Percentiles rank a stretch among this genome's conserved stretches.
Conservation (phyloP, 1,140 invertebrate species). For the Mesaphorura yosii region DNA sequence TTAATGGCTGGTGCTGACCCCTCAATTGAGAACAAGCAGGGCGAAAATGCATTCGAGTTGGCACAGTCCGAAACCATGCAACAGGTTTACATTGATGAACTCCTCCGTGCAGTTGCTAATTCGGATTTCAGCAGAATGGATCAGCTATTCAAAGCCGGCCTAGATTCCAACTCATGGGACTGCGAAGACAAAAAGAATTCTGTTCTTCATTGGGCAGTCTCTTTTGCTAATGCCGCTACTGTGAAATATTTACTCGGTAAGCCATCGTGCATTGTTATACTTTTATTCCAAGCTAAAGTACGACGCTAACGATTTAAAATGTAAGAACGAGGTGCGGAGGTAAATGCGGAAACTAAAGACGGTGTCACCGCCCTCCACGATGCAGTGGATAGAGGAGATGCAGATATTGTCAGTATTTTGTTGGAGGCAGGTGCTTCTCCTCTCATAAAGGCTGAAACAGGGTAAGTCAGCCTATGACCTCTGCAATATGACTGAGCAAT, state of each 20-base stretch:
- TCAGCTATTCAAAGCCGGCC: constrained; percentile 25
- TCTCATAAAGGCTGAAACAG: constrained; percentile 43
- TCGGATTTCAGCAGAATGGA: constrained; percentile 40
- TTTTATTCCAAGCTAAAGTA: too few species aligned
- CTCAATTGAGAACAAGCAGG: constrained; percentile 44
- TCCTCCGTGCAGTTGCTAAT: constrained; percentile 49
- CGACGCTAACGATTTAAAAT: too few species aligned
- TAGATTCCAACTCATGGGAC: constrained; percentile 30
- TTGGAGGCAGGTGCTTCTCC: constrained; percentile 47
- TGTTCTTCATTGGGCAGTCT: constrained; percentile 30
- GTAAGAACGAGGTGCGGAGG: constrained; percentile 27
- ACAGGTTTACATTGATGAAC: constrained; percentile 49
- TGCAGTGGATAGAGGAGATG: constrained; percentile 47
- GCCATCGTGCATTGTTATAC: not conserved
- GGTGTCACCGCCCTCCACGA: constrained; percentile 51
- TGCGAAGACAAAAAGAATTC: constrained; percentile 30
- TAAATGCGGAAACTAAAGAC: constrained; percentile 28
- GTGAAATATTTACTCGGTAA: constrained; percentile 27
- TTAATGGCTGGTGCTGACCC: constrained; percentile 49
- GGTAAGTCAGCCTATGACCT: constrained; percentile 35
- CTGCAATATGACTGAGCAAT: constrained; percentile 1
- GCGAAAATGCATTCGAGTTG: constrained; percentile 46
- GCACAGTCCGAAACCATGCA: constrained; percentile 42
- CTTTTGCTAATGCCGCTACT: constrained; percentile 25
- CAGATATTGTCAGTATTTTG: constrained; percentile 45